Conservation (phyloP, 2,113 vertebrate genomes). For the Mesitornis unicolor region DNA sequence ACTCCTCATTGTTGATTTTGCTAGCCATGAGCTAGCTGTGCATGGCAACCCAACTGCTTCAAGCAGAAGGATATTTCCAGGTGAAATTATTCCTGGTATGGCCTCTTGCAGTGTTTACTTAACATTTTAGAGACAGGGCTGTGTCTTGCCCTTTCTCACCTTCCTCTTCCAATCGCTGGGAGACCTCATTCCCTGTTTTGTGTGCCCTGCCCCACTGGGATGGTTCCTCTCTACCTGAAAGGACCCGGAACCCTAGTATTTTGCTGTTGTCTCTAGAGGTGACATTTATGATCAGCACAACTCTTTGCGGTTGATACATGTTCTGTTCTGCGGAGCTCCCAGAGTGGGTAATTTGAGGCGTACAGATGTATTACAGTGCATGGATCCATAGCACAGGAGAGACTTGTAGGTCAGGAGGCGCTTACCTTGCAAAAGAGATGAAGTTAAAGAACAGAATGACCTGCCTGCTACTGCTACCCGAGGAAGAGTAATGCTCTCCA, state of each 20-base stretch:
- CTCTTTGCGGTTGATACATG: neutral
- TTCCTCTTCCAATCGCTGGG: neutral
- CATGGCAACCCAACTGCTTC: neutral
- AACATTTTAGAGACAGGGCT: neutral
- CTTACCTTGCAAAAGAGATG: neutral
- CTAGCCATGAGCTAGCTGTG: neutral
- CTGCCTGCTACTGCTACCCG: neutral
- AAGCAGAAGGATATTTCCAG: neutral
- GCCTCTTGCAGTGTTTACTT: neutral
- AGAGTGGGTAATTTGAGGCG: neutral
- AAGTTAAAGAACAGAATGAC: neutral
- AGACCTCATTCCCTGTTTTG: neutral
- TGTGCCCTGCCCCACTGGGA: accelerated
- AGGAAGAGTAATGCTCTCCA: neutral
- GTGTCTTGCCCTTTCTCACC: neutral
- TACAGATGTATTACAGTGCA: neutral
- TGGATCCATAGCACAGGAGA: neutral
- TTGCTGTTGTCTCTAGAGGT: neutral
- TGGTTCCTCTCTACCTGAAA: neutral
- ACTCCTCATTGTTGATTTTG: neutral
- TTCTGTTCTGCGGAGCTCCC: neutral
- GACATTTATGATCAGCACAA: neutral
- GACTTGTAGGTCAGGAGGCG: neutral
- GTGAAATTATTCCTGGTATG: neutral
- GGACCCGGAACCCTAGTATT: neutral